A percentile compares a stretch with the other conserved stretches of the same genome.
These are phyloP conservation scores for Spodoptera picta DNA, from an alignment of 2,888 invertebrate genomes.

Conservation along the genomic window DNA sequence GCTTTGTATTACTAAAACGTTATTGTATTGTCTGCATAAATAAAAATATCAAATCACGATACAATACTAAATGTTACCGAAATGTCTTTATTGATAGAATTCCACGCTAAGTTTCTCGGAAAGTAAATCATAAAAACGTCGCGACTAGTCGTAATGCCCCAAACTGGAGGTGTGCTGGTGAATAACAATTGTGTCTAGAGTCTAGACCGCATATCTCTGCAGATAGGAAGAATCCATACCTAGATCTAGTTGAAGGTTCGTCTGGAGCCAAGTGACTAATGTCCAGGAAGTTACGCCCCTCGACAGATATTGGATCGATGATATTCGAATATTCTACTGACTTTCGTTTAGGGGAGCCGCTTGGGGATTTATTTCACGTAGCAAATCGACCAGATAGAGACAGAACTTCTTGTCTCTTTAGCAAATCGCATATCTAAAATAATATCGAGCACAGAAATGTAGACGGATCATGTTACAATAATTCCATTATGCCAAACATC, in stretches of 20 bases:
- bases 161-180: slow-evolving; percentile 25
- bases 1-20: slow-evolving; percentile 4
- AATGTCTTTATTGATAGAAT: slow-evolving; percentile 35
- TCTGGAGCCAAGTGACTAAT: slow-evolving; percentile 48
- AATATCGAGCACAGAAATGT: no score
- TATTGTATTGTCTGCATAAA: slow-evolving; percentile 1
- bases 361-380: slow-evolving; percentile 1
- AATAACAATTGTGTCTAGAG: slow-evolving; percentile 47
- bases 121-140: slow-evolving; percentile 41
- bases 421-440: slow-evolving; percentile 4
- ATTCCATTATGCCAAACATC: no score
- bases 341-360: slow-evolving; percentile 17
- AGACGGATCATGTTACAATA: no score
- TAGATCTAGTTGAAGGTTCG: slow-evolving; percentile 20
- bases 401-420: not conserved
- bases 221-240: slow-evolving; percentile 16
- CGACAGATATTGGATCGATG: slow-evolving; percentile 44
- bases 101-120: slow-evolving; percentile 24
- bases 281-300: slow-evolving; percentile 38
- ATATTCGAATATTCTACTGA: slow-evolving; percentile 20
- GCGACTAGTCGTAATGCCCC: slow-evolving; percentile 19
- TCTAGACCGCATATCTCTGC: slow-evolving; percentile 43
- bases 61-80: slow-evolving; percentile 1
- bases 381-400: not conserved
- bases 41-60: slow-evolving; percentile 10